Conservation (phyloP, 2,797 vertebrate species). For the Diglossa cyanea region DNA sequence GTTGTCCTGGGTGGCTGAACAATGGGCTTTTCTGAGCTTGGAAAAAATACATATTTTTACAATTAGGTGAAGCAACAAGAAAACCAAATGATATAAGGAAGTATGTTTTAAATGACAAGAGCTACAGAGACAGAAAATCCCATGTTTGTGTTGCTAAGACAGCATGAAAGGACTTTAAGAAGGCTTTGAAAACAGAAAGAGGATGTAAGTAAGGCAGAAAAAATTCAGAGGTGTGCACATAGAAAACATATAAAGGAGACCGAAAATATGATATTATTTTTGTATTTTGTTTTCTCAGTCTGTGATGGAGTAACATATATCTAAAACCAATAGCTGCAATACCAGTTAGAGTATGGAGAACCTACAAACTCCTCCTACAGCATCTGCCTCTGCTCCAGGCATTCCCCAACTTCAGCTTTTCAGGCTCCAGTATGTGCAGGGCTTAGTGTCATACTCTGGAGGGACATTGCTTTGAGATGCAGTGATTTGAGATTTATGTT, state of each 20-base stretch:
- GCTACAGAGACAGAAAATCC: background rate
- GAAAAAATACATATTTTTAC: constrained; percentile 45
- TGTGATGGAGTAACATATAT: background rate
- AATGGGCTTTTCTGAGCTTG: constrained; percentile 35
- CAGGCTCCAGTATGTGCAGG: background rate
- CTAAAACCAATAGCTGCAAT: background rate
- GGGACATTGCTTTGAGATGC: background rate
- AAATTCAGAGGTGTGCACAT: background rate
- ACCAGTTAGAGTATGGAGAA: background rate
- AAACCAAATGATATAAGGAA: constrained; percentile 25
- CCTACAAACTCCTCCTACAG: background rate
- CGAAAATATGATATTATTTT: background rate
- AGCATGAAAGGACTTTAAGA: background rate
- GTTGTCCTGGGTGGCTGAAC: constrained; percentile 47
- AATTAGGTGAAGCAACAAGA: constrained; percentile 45
- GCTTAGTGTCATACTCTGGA: background rate
- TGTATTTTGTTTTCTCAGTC: background rate
- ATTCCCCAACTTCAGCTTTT: background rate
- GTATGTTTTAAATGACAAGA: constrained; percentile 25
- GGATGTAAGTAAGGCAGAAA: background rate
- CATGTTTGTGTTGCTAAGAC: background rate
- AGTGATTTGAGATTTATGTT: background rate
- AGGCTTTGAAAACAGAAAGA: background rate
- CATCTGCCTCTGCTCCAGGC: background rate
- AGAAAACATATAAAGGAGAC: background rate